Conservation (phyloP, 1,140 invertebrate species). For the Drosophila ambigua region DNA sequence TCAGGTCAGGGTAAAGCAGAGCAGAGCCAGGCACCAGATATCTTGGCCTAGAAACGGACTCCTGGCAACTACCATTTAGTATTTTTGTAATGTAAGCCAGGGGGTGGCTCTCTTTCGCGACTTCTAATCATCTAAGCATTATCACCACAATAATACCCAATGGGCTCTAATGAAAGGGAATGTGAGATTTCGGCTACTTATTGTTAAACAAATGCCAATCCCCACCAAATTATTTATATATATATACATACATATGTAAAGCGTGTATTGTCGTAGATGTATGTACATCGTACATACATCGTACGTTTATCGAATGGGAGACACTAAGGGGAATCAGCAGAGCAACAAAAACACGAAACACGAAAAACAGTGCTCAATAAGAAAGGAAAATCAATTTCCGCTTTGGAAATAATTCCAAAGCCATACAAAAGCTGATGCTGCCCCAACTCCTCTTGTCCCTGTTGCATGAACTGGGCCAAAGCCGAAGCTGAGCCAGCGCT, state of each 20-base stretch:
- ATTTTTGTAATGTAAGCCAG: neutral
- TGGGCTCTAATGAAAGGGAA: conserved; percentile 10
- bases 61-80: conserved; percentile 21
- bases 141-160: conserved; percentile 29
- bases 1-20: conserved; percentile 43
- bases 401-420: conserved; percentile 81
- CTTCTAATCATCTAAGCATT: conserved; percentile 40
- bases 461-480: conserved; percentile 38
- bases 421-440: conserved; percentile 63
- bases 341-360: conserved; percentile 43
- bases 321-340: conserved; percentile 37
- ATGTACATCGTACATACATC: too few species aligned
- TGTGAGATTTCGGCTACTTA: conserved; percentile 21
- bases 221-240: conserved; percentile 43
- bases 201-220: conserved; percentile 18
- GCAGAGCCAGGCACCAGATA: conserved; percentile 22
- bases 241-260: conserved; percentile 26
- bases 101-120: neutral
- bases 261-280: conserved; percentile 8
- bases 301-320: conserved; percentile 9
- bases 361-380: conserved; percentile 72
- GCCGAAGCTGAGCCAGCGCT: neutral
- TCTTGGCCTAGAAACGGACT: conserved; percentile 37
- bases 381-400: conserved; percentile 80
- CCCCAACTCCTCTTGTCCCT: conserved; percentile 21